Evolutionary conservation across 2,113 vertebrate genomes (phyloP).

Genomic region (Chamaea fasciata): DNA sequence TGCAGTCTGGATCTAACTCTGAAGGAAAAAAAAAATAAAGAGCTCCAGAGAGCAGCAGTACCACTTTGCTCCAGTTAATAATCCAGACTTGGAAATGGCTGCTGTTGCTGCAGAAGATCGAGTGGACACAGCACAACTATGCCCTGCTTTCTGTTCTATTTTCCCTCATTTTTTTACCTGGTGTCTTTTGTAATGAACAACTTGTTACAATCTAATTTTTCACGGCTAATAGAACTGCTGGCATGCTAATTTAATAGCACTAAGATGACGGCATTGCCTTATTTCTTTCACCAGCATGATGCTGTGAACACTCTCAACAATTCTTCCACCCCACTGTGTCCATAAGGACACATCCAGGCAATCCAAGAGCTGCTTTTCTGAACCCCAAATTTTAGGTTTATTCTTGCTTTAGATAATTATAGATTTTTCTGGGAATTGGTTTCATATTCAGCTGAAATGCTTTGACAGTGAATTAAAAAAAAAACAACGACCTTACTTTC

Average conservation of each 20-base stretch:
- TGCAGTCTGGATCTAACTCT: background rate
- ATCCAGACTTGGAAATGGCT: background rate
- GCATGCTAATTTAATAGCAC: background rate
- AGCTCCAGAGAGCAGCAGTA: background rate
- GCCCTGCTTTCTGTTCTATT: background rate
- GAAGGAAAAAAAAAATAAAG: no score
- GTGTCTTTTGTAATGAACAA: background rate
- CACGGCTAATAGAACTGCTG: background rate
- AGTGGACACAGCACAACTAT: background rate
- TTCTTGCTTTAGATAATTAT: background rate
- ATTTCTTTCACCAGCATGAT: background rate
- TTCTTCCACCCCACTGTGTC: background rate
- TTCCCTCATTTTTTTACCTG: background rate
- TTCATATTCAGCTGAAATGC: background rate
- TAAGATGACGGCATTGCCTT: background rate
- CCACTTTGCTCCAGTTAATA: background rate
- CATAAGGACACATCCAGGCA: fast-evolving
- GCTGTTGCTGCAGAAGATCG: background rate
- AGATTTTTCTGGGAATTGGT: background rate
- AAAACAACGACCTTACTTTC: conserved; percentile 82
- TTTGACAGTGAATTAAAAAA: background rate
- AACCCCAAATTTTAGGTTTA: background rate
- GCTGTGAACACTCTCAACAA: background rate
- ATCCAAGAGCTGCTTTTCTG: background rate
- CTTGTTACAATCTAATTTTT: background rate